A percentile compares a stretch with the other conserved stretches of the same genome.
Evolutionary conservation across 2,113 vertebrate species (phyloP).

Genomic region (Balaeniceps rex): DNA sequence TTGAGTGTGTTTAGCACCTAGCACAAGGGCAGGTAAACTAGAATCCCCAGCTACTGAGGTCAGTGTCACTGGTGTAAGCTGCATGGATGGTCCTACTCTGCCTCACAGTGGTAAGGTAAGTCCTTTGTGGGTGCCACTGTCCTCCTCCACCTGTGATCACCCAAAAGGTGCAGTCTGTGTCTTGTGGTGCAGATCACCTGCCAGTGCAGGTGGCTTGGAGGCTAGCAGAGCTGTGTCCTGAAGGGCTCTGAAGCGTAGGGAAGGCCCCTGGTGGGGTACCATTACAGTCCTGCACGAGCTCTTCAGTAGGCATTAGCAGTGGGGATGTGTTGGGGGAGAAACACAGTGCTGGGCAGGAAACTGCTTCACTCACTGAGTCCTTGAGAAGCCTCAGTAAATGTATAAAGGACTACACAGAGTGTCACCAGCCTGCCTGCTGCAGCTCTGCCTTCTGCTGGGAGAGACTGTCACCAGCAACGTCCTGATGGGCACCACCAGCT

Average conservation of each 20-base stretch:
- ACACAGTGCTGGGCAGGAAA: background rate
- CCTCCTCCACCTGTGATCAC: background rate
- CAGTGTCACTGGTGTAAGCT: accelerated
- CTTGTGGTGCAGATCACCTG: background rate
- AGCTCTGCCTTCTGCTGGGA: background rate
- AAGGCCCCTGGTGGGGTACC: background rate
- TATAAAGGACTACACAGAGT: accelerated
- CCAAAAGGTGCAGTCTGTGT: background rate
- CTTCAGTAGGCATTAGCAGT: background rate
- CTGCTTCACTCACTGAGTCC: background rate
- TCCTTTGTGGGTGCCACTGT: background rate
- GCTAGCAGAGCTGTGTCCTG: background rate
- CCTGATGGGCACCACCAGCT: background rate
- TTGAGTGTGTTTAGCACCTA: background rate
- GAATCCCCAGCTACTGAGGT: background rate
- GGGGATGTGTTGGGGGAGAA: background rate
- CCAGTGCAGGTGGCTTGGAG: background rate
- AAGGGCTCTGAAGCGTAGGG: background rate
- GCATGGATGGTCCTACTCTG: background rate
- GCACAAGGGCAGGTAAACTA: background rate
- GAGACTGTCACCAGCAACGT: background rate
- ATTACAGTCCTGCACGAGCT: background rate
- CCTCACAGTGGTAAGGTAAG: background rate
- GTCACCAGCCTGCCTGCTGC: background rate
- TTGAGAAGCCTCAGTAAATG: background rate